Evolutionary conservation across 2,113 vertebrate species (phyloP).

Genomic region (Cettia cetti): DNA sequence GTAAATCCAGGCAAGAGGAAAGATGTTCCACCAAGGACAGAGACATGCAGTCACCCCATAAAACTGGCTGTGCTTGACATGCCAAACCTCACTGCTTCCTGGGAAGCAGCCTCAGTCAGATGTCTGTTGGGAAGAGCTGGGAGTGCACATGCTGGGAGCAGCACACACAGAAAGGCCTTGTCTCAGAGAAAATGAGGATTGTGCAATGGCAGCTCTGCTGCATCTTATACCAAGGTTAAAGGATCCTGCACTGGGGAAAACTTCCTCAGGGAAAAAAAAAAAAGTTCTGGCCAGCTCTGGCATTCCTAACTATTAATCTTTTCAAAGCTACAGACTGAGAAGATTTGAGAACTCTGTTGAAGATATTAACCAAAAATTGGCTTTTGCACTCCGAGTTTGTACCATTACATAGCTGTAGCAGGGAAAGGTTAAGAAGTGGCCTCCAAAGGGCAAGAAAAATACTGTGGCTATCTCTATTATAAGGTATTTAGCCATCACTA

Average conservation of each 20-base stretch:
- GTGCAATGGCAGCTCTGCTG: not conserved
- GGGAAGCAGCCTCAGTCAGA: not conserved
- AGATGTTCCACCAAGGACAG: not conserved
- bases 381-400: not conserved
- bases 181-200: not conserved
- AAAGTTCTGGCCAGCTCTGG: not conserved
- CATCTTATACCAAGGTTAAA: not conserved
- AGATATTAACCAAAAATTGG: not conserved
- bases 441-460: not conserved
- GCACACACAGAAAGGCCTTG: not conserved
- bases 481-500: not conserved
- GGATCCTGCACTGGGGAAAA: not conserved
- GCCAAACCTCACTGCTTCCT: slow-evolving; percentile 39
- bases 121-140: not conserved
- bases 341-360: not conserved
- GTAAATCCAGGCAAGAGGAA: not conserved
- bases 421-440: not conserved
- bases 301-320: not conserved
- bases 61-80: not conserved
- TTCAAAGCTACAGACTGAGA: not conserved
- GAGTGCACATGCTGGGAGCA: not conserved
- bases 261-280: not conserved
- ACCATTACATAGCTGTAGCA: not conserved
- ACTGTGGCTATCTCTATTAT: not conserved
- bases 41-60: slow-evolving; percentile 9